Evolutionary conservation across 1,140 invertebrate species (phyloP), one percentile per base, ranked within the genome.

Genomic region (Megalopta genalis): DNA sequence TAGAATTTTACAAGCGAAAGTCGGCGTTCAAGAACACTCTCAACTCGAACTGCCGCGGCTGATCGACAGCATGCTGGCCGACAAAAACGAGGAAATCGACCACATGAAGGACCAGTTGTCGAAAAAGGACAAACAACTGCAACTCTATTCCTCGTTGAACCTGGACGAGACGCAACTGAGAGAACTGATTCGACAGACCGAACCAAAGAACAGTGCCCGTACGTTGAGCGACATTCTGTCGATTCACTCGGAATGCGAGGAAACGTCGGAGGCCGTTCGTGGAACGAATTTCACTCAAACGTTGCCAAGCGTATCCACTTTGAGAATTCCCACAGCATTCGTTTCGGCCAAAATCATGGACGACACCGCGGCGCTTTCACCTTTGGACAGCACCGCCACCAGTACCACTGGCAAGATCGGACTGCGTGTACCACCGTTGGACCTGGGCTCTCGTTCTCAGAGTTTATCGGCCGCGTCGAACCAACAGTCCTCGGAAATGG

Each of bases 221-320:
- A 96, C 95, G 0, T 90, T 96, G 0, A 95, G 95, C 85, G 95
- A 96, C 80, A 95, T 96, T 68, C 90, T 96, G 5, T 96, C 95
- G 0, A 95, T 96, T 90, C 88, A 93, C 67, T 95, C 95, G 0
- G 95, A 96, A 72, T 95, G 94, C 69, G 95, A 95, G 64, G 95
- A 95, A 70, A 93, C 88, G 0, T 59, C 81, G 1, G 92, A 93
- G 68, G 88, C 89, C 6, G 87, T 93, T 25, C 71, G 92, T 49
- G 87, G 64, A 25, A 0, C 77, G 69, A 57, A 88, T 78, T 77
- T 74, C 1, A 87, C 84, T 0, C 83, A 77, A 3, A 77, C 62
- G 9, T n/a, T 77, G 46, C 80, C 79, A 12, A 90, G 90, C 63
- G 62, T 89, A 8, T 91, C 91, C 5, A 80, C 76, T 9, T 89